phyloP scores from a whole-genome alignment of 2,888 invertebrate genomes.

The Melanostoma mellinum region DNA sequence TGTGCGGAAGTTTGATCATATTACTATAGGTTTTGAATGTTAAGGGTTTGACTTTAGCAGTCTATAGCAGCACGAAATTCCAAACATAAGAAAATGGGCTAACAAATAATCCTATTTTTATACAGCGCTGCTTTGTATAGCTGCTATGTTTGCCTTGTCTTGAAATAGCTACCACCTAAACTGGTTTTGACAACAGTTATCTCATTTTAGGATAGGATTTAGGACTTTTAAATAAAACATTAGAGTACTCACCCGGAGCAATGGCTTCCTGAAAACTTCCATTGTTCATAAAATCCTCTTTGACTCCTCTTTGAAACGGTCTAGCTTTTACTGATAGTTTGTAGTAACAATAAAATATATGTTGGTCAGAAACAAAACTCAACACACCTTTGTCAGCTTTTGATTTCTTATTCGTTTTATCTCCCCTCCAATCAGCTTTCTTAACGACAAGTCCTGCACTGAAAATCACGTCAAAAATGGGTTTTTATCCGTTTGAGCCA shows the following conservation, averaged over 20 bases:
- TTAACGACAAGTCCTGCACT: constrained; percentile 50
- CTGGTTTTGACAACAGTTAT: no score
- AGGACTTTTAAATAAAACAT: neutral
- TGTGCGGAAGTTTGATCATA: no score
- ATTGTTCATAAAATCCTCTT: constrained; percentile 74
- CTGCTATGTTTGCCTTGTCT: no score
- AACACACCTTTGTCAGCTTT: constrained; percentile 42
- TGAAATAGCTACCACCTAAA: no score
- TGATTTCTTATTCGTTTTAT: constrained; percentile 14
- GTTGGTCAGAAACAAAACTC: neutral
- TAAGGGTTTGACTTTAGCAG: no score
- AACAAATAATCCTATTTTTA: no score
- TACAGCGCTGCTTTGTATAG: no score
- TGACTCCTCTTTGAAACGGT: constrained; percentile 74
- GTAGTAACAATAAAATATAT: neutral
- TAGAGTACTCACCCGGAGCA: constrained; percentile 76
- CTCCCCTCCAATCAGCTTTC: constrained; percentile 15
- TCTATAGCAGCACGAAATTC: no score
- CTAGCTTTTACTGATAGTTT: constrained; percentile 76
- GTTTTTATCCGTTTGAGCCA: neutral
- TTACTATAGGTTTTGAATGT: no score
- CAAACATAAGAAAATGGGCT: no score
- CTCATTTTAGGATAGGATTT: no score
- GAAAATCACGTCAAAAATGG: neutral
- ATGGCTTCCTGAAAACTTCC: constrained; percentile 80